Percentiles rank a stretch among this genome's conserved stretches.
phyloP scores from a whole-genome alignment of 2,113 vertebrate species.

The Rhineura floridana region DNA sequence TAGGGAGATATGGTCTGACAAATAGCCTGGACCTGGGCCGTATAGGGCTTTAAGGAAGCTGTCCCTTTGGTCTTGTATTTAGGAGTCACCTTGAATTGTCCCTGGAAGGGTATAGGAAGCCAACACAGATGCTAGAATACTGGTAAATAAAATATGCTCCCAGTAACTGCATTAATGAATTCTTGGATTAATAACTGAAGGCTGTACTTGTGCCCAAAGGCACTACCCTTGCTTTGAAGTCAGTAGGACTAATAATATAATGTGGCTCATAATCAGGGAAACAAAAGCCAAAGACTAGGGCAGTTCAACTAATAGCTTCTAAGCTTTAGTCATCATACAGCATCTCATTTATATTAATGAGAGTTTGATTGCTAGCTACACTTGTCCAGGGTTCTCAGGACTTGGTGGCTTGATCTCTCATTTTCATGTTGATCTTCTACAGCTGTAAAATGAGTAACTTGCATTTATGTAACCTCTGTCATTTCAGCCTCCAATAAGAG shows the following conservation, averaged over 20 bases:
- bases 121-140: not conserved
- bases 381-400: not conserved
- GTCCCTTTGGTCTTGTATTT: not conserved
- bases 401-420: not conserved
- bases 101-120: not conserved
- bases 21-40: no score
- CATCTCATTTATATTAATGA: slow-evolving; percentile 1
- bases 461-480: slow-evolving; percentile 1
- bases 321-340: not conserved
- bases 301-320: not conserved
- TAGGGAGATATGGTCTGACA: no score
- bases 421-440: slow-evolving; percentile 5
- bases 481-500: not conserved
- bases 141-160: not conserved
- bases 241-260: not conserved
- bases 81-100: not conserved
- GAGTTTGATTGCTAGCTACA: not conserved
- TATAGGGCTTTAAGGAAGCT: no score
- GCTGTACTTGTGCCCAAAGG: not conserved
- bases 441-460: not conserved
- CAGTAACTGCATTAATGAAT: not conserved
- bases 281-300: not conserved
- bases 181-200: not conserved
- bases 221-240: not conserved
- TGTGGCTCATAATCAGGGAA: not conserved